phyloP scores from a whole-genome alignment of 2,797 vertebrate genomes.

The Ctenosaura bakeri region DNA sequence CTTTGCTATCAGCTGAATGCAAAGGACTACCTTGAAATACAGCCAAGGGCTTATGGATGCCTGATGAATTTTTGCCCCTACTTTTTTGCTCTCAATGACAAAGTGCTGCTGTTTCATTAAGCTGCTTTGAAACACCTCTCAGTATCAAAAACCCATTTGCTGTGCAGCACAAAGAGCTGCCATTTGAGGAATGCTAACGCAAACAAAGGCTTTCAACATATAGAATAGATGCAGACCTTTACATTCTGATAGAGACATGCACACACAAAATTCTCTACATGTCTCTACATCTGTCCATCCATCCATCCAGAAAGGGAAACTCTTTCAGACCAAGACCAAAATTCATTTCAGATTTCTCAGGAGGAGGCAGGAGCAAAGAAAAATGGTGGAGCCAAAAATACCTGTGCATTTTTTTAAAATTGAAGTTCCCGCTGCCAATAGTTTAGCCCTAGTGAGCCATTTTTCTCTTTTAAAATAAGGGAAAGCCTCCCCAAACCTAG shows the following conservation, averaged over 20 bases:
- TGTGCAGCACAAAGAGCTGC: background rate
- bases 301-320: background rate
- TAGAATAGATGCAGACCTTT: background rate
- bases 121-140: background rate
- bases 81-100: background rate
- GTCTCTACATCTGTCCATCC: no score
- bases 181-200: background rate
- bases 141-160: constrained; percentile 16
- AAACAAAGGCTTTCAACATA: background rate
- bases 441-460: background rate
- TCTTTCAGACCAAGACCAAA: background rate
- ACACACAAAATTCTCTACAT: background rate
- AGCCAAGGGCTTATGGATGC: background rate
- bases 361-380: no score
- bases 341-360: background rate
- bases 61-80: background rate
- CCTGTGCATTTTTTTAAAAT: background rate
- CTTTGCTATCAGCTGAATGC: constrained; percentile 30
- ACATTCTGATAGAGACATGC: background rate
- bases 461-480: no score
- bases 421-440: background rate
- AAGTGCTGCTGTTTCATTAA: background rate
- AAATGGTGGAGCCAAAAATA: background rate
- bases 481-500: no score
- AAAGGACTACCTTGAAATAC: background rate